phyloP scores from a whole-genome alignment of 2,888 invertebrate species.

The Entomobrya proxima region DNA sequence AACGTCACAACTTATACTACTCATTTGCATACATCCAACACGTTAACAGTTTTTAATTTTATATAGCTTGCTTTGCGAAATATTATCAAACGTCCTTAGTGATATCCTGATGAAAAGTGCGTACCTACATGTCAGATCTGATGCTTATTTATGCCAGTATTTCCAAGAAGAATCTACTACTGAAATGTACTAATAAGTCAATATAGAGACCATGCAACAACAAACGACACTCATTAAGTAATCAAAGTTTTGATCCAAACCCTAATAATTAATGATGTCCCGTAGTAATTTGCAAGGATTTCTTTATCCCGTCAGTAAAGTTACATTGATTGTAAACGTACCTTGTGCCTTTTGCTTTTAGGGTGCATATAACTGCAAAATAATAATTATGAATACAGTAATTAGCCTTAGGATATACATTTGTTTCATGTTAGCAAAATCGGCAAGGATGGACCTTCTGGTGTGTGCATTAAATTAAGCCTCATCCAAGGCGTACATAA shows the following conservation, averaged over 20 bases:
- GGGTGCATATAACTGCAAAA: slow-evolving; percentile 7
- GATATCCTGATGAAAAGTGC: too few relatives aligned
- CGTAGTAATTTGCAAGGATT: slow-evolving; percentile 30
- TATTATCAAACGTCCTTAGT: too few relatives aligned
- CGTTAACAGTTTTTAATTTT: not conserved
- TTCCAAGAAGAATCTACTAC: too few relatives aligned
- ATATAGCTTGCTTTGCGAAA: too few relatives aligned
- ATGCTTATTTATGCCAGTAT: too few relatives aligned
- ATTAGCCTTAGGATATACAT: slow-evolving; percentile 43
- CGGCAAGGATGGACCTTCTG: slow-evolving; percentile 10
- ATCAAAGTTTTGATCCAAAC: not conserved
- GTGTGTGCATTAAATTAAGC: slow-evolving; percentile 28
- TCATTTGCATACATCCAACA: not conserved
- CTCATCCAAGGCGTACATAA: slow-evolving; percentile 20
- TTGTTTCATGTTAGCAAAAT: not conserved
- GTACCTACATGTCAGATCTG: too few relatives aligned
- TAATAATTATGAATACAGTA: slow-evolving; percentile 55
- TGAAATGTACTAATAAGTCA: too few relatives aligned
- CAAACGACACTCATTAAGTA: slow-evolving; percentile 6
- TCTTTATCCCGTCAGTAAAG: not conserved
- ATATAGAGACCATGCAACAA: too few relatives aligned
- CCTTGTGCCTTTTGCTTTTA: not conserved
- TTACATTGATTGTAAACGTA: not conserved
- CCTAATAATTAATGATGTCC: slow-evolving; percentile 16
- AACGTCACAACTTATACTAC: not conserved